Percentiles rank a stretch among this genome's conserved stretches.
These are phyloP conservation scores for Polypedilum vanderplanki DNA, from an alignment of 1,140 invertebrate genomes.

Conservation along the genomic window DNA sequence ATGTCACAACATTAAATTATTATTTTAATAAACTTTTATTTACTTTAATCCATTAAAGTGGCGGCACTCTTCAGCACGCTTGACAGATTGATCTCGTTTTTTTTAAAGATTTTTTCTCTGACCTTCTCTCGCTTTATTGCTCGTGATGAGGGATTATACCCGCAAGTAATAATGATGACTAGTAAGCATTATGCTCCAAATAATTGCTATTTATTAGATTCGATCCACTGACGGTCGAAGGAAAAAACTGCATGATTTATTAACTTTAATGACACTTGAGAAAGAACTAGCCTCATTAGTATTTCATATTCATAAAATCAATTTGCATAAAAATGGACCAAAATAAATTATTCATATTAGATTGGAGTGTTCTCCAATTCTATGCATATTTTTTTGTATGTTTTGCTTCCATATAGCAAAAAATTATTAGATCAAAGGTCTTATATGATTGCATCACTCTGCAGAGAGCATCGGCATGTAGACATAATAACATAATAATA, in stretches of 20 bases:
- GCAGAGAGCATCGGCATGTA: too few relatives aligned
- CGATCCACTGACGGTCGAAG: neutral
- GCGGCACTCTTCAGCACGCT: neutral
- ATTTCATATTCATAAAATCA: too few relatives aligned
- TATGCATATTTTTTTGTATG: too few relatives aligned
- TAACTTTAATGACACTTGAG: neutral
- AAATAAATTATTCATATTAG: too few relatives aligned
- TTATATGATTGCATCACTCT: too few relatives aligned
- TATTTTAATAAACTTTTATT: neutral
- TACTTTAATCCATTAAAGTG: neutral
- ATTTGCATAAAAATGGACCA: too few relatives aligned
- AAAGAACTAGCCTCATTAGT: too few relatives aligned
- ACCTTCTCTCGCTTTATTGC: neutral
- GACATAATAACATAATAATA: too few relatives aligned
- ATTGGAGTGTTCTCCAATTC: too few relatives aligned
- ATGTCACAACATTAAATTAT: conserved; percentile 19
- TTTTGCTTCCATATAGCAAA: too few relatives aligned
- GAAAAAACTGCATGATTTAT: neutral
- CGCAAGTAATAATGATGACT: neutral
- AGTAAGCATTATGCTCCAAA: conserved; percentile 13
- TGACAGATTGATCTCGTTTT: conserved; percentile 17
- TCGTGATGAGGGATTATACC: neutral
- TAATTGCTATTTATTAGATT: conserved; percentile 1
- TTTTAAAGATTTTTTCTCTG: neutral
- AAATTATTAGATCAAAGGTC: too few relatives aligned